Conservation (phyloP, 1,140 invertebrate genomes). For the Drusus annulatus region DNA sequence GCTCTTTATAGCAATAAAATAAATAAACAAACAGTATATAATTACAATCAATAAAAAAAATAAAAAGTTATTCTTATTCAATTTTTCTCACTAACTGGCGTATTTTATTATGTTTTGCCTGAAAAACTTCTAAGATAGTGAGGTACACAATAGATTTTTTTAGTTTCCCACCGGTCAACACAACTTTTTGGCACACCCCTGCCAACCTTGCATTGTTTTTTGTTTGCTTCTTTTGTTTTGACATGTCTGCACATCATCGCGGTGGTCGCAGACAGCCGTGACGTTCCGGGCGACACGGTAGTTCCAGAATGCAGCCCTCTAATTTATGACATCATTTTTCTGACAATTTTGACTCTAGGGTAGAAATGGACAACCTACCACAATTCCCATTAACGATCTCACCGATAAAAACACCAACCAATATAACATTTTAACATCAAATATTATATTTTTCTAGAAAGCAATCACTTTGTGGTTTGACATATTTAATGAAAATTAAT, state of each 20-base stretch:
- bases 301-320: not conserved
- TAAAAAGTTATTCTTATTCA: no score
- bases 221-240: constrained; percentile 41
- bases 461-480: no score
- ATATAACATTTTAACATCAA: no score
- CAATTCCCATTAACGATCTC: not conserved
- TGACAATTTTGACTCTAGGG: not conserved
- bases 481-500: no score
- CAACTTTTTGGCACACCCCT: not conserved
- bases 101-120: no score
- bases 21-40: no score
- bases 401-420: not conserved
- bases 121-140: no score
- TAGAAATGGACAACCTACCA: not conserved
- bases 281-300: constrained; percentile 34
- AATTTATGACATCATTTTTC: constrained; percentile 3
- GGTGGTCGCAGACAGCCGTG: constrained; percentile 25
- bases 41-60: no score
- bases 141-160: not conserved
- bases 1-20: no score
- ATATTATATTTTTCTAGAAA: not conserved
- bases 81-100: no score
- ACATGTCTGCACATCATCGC: constrained; percentile 39
- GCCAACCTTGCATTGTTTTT: constrained; percentile 2
- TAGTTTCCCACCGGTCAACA: not conserved